Evolutionary conservation across 2,113 vertebrate genomes (phyloP).

Genomic region (Sinosuthora webbiana): DNA sequence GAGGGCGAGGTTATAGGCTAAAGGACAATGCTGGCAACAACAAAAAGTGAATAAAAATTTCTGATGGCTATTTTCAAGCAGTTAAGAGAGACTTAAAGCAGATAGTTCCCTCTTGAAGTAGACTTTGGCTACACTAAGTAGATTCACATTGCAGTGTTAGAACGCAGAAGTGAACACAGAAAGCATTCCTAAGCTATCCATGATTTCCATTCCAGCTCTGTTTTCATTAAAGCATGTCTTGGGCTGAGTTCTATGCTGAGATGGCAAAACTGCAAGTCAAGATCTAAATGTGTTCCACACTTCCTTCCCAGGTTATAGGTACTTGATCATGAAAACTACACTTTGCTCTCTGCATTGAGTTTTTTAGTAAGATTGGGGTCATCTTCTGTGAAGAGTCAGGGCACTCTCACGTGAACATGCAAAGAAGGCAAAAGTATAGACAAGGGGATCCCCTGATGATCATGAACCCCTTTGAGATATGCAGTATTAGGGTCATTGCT

Average conservation of each 20-base stretch:
- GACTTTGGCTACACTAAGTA: neutral
- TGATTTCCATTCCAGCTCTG: neutral
- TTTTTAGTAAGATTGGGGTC: neutral
- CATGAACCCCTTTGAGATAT: neutral
- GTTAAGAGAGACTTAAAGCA: neutral
- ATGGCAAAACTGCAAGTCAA: neutral
- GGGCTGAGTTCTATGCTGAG: neutral
- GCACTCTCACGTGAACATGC: neutral
- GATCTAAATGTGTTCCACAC: neutral
- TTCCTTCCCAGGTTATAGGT: neutral
- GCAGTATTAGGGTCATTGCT: neutral
- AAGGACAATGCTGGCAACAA: neutral
- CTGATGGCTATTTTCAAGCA: neutral
- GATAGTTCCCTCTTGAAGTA: neutral
- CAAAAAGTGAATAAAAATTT: neutral
- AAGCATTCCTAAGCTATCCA: neutral
- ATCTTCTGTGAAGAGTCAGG: neutral
- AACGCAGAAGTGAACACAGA: neutral
- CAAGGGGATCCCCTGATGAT: rapidly evolving
- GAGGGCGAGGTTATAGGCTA: neutral
- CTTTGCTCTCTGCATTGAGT: neutral
- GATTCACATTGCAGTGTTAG: neutral
- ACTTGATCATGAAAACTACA: neutral
- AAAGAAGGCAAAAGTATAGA: neutral
- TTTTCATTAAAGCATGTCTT: neutral